Percentiles rank a stretch among this genome's conserved stretches.
Evolutionary conservation across 2,797 vertebrate genomes (phyloP).

Genomic region (Chanos chanos): DNA sequence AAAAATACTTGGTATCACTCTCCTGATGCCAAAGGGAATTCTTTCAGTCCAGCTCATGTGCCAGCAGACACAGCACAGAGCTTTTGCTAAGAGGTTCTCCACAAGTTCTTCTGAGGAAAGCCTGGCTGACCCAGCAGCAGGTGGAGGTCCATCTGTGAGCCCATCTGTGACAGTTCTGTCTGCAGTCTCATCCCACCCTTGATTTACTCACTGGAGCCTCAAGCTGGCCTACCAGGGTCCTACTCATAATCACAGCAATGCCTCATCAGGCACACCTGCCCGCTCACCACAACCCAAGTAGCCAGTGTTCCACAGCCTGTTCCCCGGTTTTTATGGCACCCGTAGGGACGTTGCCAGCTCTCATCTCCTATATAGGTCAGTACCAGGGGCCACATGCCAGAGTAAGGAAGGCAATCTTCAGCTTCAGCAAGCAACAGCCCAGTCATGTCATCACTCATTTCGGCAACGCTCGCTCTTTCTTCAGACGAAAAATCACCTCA

Average conservation of each 20-base stretch:
- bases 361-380: constrained; percentile 30
- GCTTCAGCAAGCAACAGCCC: constrained; percentile 43
- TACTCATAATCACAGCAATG: constrained; percentile 70
- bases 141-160: constrained; percentile 60
- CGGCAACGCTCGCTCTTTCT: constrained; percentile 15
- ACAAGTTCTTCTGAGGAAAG: constrained; percentile 45
- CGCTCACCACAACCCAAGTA: constrained; percentile 54
- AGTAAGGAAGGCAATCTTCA: constrained; percentile 40
- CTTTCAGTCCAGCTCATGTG: too few relatives aligned
- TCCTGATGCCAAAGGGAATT: too few relatives aligned
- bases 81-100: too few relatives aligned
- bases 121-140: constrained; percentile 66
- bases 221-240: constrained; percentile 61
- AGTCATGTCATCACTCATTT: constrained; percentile 47
- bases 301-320: constrained; percentile 64
- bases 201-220: constrained; percentile 35
- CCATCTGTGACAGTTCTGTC: constrained; percentile 8
- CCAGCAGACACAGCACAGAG: too few relatives aligned
- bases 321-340: constrained; percentile 63
- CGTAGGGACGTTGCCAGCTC: constrained; percentile 39
- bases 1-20: too few relatives aligned
- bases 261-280: constrained; percentile 73
- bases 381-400: constrained; percentile 37
- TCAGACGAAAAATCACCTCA: constrained; percentile 13
- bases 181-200: neutral